Base-by-base conservation (phyloP, 2,888 invertebrate genomes). In the Anorthoa munda region DNA sequence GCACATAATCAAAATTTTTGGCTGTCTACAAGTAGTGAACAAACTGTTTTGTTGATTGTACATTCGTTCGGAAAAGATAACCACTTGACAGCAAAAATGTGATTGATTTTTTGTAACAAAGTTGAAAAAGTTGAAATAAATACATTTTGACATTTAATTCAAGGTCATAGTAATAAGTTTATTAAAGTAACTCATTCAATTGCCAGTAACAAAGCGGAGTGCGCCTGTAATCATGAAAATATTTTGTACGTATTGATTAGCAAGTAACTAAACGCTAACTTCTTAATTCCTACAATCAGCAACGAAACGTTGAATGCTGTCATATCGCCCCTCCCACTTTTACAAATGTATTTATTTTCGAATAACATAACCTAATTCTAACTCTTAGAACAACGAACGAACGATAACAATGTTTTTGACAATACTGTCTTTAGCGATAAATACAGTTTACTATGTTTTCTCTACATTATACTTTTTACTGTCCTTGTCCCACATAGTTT, bases 381-480 rank as follows among this genome's bases (percentile, higher is more conserved):
- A 66, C 26, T 55, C 55, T 51, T 59, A 46, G 63, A 68, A 69
- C 68, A 64, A 90, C 93, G 91, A 94, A 92, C 94, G 93, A 94
- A 87, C 90, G 89, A 92, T 53, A 92, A 91, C 84, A 39, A 95
- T 95, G 95, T 92, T 95, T 82, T 76, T 94, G 72, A 87, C 91
- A 79, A 88, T 88, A 71, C 60, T 94, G 56, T 89, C 88, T 79
- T 86, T 93, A 66, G 59, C 91, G 39, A 87, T 92, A 79, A 93
- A 89, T 74, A 87, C 91, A 79, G 77, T 92, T 66, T 93, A 89
- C 78, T 92, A 93, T 86, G 71, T 90, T 73, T 88, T 90, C 69
- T 88, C 86, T 55, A 90, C 90, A 78, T 77, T 93, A 82, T 92
- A 90, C 81, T 89, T 86, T 75, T 86, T 92, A 84, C 86, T 94